A percentile compares a stretch with the other conserved stretches of the same genome.
phyloP scores from a whole-genome alignment of 1,140 invertebrate species.

The Zaprionus africanus region DNA sequence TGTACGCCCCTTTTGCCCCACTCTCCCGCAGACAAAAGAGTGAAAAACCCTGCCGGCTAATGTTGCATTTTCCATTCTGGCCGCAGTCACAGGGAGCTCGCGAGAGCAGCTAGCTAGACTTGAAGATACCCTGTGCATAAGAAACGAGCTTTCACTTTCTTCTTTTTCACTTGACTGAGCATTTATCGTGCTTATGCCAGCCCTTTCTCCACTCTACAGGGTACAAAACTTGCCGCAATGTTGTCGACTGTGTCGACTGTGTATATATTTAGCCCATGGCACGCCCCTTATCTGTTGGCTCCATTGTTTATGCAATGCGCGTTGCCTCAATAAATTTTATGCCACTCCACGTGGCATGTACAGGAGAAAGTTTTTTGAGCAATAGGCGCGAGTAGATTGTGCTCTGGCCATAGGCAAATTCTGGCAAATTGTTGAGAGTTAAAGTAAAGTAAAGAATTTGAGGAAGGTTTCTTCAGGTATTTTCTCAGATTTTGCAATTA shows the following conservation, averaged over 20 bases:
- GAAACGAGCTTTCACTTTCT: neutral
- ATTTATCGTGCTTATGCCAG: neutral
- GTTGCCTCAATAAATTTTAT: slow-evolving; percentile 65
- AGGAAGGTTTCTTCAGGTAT: neutral
- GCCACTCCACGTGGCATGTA: slow-evolving; percentile 33
- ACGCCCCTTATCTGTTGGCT: slow-evolving; percentile 48
- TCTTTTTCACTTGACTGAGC: neutral
- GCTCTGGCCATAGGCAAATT: neutral
- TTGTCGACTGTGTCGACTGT: slow-evolving; percentile 43
- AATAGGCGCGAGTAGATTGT: neutral
- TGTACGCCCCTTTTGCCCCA: neutral
- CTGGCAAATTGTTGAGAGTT: neutral
- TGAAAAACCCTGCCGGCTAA: slow-evolving; percentile 58
- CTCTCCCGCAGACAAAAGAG: slow-evolving; percentile 33
- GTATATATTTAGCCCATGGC: slow-evolving; percentile 61
- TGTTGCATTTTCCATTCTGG: slow-evolving; percentile 62
- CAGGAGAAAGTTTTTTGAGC: neutral
- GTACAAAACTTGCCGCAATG: slow-evolving; percentile 23
- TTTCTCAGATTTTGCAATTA: neutral
- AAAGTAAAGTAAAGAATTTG: neutral
- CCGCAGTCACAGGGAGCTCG: slow-evolving; percentile 1
- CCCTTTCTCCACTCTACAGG: neutral
- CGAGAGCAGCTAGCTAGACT: neutral
- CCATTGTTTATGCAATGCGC: slow-evolving; percentile 72
- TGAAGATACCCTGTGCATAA: neutral